Base-by-base conservation (phyloP, 2,797 vertebrate species). In the Oceanodroma leucorhoa region DNA sequence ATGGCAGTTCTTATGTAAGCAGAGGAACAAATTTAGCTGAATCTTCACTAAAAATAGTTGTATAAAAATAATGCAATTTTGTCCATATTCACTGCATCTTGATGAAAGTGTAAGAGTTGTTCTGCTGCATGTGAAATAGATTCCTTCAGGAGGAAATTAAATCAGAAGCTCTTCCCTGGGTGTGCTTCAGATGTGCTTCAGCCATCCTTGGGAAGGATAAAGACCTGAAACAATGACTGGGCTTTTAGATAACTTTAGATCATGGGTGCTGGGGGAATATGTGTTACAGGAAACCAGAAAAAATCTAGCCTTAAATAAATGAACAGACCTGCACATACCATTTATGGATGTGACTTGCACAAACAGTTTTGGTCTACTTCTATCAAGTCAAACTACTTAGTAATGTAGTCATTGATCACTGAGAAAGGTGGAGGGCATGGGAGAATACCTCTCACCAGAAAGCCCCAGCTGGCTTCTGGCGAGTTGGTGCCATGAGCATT, bases 121-220 rank as follows among this genome's bases (percentile, higher is more conserved):
- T 84, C 21, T 66, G 9, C 11, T 57, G 9, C 14, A 11, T 34
- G 14, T n/a, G 19, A 88, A 79, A 72, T 23, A 43, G 40, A 23
- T 66, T 46, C 7, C 13, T 64, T 62, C 21, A 43, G 22, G n/a
- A 70, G 22, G 14, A 64, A 81, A 83, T 24, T 43, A 58, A 46
- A 61, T 3, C 5, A 72, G 11, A 43, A 45, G 3, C 10, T 50
- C 16, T 94, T 58, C 45, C 11, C 6, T 54, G 6, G 0, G 0
- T 26, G 4, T 45, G 4, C 18, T 67, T 80, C 48, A 60, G 27
- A 34, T 65, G 17, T 30, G 11, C 18, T 60, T 93, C n/a, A 67
- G 19, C 2, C 8, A 26, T 62, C n/a, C 29, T 48, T 38, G 7
- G 30, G 19, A 75, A 67, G 11, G 16, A 24, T 26, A 71, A 71